phyloP scores from a whole-genome alignment of 2,888 invertebrate species.

The Catocala fraxini region DNA sequence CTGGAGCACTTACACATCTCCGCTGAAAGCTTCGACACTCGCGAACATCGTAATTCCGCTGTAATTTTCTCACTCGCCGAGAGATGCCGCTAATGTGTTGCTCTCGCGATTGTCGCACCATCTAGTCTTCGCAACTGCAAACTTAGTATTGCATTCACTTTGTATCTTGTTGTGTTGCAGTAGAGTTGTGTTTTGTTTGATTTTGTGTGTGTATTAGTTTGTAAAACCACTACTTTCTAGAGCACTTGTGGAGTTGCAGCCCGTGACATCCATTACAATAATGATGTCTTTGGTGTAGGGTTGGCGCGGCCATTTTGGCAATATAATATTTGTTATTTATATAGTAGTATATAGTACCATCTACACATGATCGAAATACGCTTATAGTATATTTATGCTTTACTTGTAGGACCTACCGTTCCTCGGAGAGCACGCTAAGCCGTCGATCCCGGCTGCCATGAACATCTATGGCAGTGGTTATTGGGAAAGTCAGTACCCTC shows the following conservation, averaged over 20 bases:
- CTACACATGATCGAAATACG: no score
- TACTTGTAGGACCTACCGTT: no score
- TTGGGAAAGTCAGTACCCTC: no score
- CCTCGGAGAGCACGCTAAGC: no score
- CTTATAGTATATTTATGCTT: no score
- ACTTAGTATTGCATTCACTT: slow-evolving; percentile 46
- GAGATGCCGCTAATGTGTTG: slow-evolving; percentile 86
- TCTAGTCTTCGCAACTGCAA: slow-evolving; percentile 68
- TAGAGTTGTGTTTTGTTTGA: slow-evolving; percentile 51
- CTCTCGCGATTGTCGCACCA: slow-evolving; percentile 78
- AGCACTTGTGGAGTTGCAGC: slow-evolving; percentile 80
- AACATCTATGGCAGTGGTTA: no score
- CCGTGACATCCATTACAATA: slow-evolving; percentile 86
- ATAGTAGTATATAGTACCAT: no score
- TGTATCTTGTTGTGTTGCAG: slow-evolving; percentile 19
- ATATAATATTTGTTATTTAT: no score
- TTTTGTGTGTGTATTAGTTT: slow-evolving; percentile 34
- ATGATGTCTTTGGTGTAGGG: slow-evolving; percentile 80
- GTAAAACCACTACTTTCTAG: slow-evolving; percentile 71
- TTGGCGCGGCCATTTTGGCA: slow-evolving; percentile 40
- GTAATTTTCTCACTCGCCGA: slow-evolving; percentile 83
- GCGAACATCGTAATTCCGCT: slow-evolving; percentile 73
- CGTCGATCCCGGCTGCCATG: no score
- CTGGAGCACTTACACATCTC: slow-evolving; percentile 42
- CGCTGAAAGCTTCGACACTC: slow-evolving; percentile 65